phyloP scores from a whole-genome alignment of 2,113 vertebrate genomes.

The Microcebus jonahi region DNA sequence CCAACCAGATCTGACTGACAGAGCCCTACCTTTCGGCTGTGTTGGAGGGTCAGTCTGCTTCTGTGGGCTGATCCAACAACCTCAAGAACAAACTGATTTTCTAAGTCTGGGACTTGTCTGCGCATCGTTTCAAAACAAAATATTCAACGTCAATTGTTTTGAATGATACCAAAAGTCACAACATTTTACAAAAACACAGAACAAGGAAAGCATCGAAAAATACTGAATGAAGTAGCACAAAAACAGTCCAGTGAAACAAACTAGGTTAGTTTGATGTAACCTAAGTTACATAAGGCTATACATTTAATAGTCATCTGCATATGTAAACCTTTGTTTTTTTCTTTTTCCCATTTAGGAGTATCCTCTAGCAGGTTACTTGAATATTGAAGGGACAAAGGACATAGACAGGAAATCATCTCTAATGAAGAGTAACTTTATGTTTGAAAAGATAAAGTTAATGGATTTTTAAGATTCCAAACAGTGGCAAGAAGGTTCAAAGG shows the following conservation, averaged over 20 bases:
- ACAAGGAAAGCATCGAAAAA: conserved; percentile 79
- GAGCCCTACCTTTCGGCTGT: not conserved
- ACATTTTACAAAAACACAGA: conserved; percentile 74
- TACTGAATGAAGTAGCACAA: conserved; percentile 76
- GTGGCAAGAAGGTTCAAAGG: conserved; percentile 71
- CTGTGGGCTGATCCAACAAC: not conserved
- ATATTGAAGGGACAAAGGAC: conserved; percentile 41
- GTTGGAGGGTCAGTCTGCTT: not conserved
- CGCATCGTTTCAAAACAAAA: conserved; percentile 25
- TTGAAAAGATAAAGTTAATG: not conserved
- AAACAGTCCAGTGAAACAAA: conserved; percentile 76
- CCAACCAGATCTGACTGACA: not conserved
- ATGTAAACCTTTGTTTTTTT: conserved; percentile 69
- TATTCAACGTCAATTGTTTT: conserved; percentile 5
- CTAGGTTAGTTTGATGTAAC: conserved; percentile 53
- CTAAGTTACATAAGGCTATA: conserved; percentile 50
- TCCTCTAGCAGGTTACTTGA: conserved; percentile 45
- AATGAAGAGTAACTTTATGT: conserved; percentile 35
- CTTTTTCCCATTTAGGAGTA: conserved; percentile 42
- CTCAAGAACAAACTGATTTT: conserved; percentile 31
- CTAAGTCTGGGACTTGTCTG: conserved; percentile 25
- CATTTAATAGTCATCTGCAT: conserved; percentile 81
- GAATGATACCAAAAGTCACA: conserved; percentile 47
- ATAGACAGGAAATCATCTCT: conserved; percentile 57
- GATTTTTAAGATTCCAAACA: conserved; percentile 51